A percentile compares a stretch with the other conserved stretches of the same genome.
Conservation (phyloP, 2,888 invertebrate genomes). For the Drosophila anomalata region DNA sequence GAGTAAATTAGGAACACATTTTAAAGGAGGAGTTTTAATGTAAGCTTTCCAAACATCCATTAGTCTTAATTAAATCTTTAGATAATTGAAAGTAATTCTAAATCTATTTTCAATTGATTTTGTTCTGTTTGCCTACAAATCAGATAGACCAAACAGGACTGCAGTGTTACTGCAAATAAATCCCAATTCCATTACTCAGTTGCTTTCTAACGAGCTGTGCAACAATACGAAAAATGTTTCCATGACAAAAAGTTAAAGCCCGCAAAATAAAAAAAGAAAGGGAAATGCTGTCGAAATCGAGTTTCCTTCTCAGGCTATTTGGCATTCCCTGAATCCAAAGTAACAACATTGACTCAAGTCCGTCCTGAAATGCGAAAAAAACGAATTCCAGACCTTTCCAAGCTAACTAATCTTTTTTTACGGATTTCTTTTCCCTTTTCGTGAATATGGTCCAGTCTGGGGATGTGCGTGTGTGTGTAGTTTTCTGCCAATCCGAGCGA, state of each 20-base stretch:
- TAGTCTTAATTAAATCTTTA: neutral
- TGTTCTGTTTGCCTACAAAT: neutral
- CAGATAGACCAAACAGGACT: neutral
- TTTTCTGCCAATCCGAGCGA: constrained; percentile 61
- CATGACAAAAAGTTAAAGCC: constrained; percentile 38
- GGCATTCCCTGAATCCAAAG: constrained; percentile 33
- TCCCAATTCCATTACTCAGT: constrained; percentile 6
- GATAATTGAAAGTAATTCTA: neutral
- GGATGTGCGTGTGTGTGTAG: constrained; percentile 13
- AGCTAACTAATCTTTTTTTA: constrained; percentile 76
- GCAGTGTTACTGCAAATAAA: constrained; percentile 4
- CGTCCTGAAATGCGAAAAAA: constrained; percentile 25
- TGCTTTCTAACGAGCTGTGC: constrained; percentile 17
- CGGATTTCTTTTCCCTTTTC: constrained; percentile 54
- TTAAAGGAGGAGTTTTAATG: too few relatives aligned
- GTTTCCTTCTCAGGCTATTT: constrained; percentile 51
- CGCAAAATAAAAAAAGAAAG: constrained; percentile 11
- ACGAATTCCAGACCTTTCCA: constrained; percentile 28
- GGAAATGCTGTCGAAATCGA: constrained; percentile 58
- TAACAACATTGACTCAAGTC: constrained; percentile 66
- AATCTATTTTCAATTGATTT: neutral
- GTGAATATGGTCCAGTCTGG: neutral
- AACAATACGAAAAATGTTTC: constrained; percentile 50
- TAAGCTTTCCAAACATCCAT: neutral
- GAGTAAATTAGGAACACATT: neutral